A percentile compares a stretch with the other conserved stretches of the same genome.
These are phyloP conservation scores for Brenthis hecate DNA, from an alignment of 2,888 invertebrate genomes.

Conservation along the genomic window DNA sequence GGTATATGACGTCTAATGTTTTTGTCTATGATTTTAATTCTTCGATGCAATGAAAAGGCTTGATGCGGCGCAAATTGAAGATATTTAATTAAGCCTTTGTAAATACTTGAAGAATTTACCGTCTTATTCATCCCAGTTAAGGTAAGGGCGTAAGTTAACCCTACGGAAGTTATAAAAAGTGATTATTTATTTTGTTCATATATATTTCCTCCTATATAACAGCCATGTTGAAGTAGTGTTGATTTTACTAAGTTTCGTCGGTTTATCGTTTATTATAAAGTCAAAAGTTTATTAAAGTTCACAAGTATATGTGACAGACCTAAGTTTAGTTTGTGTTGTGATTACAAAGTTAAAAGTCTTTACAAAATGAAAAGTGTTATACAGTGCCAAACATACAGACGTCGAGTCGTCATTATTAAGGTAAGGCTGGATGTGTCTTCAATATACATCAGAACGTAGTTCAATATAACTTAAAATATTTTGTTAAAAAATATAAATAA, in stretches of 20 bases:
- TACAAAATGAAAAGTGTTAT: constrained; percentile 80
- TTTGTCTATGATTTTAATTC: constrained; percentile 45
- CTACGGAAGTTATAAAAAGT: constrained; percentile 77
- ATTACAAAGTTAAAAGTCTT: constrained; percentile 75
- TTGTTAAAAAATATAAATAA: constrained; percentile 8
- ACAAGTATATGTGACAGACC: constrained; percentile 81
- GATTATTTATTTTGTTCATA: constrained; percentile 80
- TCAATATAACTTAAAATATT: constrained; percentile 47
- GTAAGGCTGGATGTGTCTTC: constrained; percentile 82
- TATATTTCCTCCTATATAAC: constrained; percentile 79
- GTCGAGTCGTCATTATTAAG: constrained; percentile 78
- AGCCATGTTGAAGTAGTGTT: constrained; percentile 83
- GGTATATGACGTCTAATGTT: constrained; percentile 27
- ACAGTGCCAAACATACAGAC: constrained; percentile 81
- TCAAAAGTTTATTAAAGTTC: constrained; percentile 67
- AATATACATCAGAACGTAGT: constrained; percentile 78
- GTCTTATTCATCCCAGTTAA: constrained; percentile 77
- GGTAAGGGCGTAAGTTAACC: constrained; percentile 82
- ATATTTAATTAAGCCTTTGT: constrained; percentile 61
- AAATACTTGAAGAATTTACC: constrained; percentile 75
- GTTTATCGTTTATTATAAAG: constrained; percentile 71
- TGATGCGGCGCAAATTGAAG: constrained; percentile 71
- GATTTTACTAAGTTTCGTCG: constrained; percentile 78
- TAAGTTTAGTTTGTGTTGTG: constrained; percentile 81
- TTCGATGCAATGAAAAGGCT: constrained; percentile 60